Evolutionary conservation across 1,140 invertebrate genomes (phyloP).

Genomic region (Lithobius niger): DNA sequence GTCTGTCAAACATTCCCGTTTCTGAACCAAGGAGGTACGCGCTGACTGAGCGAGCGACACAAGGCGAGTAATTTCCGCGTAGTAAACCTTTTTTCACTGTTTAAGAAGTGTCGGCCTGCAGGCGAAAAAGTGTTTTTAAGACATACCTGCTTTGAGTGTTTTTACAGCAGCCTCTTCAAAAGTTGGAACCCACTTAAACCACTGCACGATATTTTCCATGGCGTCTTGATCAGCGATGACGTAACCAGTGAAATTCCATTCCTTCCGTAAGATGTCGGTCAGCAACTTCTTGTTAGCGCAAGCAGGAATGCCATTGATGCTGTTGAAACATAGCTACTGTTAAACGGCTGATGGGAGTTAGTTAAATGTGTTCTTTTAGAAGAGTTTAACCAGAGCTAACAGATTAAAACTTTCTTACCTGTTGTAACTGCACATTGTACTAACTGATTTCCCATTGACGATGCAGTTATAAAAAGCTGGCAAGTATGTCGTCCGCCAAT

Average conservation of each 20-base stretch:
- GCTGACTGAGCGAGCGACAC: too few species aligned
- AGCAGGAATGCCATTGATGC: constrained; percentile 13
- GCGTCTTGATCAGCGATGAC: constrained; percentile 13
- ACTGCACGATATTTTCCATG: not conserved
- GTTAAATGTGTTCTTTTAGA: constrained; percentile 1
- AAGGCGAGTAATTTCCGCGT: too few species aligned
- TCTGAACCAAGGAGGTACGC: too few species aligned
- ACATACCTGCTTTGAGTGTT: not conserved
- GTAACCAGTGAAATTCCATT: constrained; percentile 15
- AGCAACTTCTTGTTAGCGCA: constrained; percentile 11
- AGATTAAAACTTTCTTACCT: too few species aligned
- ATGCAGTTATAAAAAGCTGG: constrained; percentile 31
- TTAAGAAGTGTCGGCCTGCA: too few species aligned
- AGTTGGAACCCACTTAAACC: not conserved
- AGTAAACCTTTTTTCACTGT: too few species aligned
- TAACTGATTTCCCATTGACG: constrained; percentile 25
- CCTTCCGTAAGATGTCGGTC: constrained; percentile 12
- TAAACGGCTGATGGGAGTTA: constrained; percentile 3
- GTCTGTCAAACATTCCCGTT: too few species aligned
- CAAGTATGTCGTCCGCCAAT: constrained; percentile 28
- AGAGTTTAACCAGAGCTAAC: not conserved
- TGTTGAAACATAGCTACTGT: constrained; percentile 6
- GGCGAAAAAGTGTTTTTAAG: too few species aligned
- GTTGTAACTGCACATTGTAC: constrained; percentile 31
- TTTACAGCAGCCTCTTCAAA: not conserved